These are phyloP conservation scores for Aix galericulata DNA, from an alignment of 2,113 vertebrate genomes.

Conservation along the genomic window DNA sequence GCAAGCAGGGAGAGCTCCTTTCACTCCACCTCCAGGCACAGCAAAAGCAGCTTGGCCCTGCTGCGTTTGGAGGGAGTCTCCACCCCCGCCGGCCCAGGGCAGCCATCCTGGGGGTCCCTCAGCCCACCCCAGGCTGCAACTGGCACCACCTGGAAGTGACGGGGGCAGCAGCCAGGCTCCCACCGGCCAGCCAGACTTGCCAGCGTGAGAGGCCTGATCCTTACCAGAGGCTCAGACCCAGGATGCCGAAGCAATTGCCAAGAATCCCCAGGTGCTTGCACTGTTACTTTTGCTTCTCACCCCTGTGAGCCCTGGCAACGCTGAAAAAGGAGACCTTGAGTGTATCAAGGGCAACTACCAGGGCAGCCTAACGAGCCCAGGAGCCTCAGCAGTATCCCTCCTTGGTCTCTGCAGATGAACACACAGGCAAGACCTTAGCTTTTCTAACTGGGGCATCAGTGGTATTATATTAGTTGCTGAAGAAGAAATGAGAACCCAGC, in stretches of 20 bases:
- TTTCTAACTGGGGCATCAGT: neutral
- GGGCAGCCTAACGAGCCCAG: neutral
- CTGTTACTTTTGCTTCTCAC: neutral
- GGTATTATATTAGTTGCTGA: neutral
- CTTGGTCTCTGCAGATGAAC: neutral
- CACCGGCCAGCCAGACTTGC: neutral
- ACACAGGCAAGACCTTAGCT: neutral
- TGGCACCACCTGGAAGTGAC: neutral
- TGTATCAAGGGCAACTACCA: rapidly evolving
- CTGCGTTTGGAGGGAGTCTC: neutral
- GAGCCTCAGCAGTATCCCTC: neutral
- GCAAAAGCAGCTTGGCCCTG: neutral
- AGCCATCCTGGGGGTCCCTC: neutral
- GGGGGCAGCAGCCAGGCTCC: neutral
- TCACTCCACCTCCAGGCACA: neutral
- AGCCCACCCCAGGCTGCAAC: neutral
- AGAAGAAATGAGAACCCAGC: neutral
- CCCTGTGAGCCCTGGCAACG: rapidly evolving
- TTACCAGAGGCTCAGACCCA: neutral
- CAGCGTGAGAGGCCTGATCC: neutral
- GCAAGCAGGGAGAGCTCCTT: neutral
- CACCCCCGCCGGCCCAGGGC: neutral
- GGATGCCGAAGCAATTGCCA: neutral
- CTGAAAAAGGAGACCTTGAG: neutral
- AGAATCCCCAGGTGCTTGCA: neutral